Conservation (phyloP, 2,888 invertebrate genomes). For the Trissolcus japonicus region DNA sequence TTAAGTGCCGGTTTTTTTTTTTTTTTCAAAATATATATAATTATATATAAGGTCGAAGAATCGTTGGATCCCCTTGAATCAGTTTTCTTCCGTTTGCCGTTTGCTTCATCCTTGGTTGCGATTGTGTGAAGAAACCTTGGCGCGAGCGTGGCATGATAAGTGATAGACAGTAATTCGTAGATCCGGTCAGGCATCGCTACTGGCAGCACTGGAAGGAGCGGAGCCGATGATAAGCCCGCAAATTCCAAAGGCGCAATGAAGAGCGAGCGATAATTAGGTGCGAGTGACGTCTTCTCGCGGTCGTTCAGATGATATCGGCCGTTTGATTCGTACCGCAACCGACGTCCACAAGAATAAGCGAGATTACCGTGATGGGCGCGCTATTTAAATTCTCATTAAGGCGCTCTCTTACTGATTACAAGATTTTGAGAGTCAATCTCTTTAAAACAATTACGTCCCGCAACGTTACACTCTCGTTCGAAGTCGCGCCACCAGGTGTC, state of each 20-base stretch:
- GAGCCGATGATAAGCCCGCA: conserved; percentile 39
- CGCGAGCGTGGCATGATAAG: conserved; percentile 31
- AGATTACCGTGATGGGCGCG: neutral
- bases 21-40: too few species aligned
- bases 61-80: conserved; percentile 14
- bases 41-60: conserved; percentile 11
- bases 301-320: conserved; percentile 56
- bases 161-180: conserved; percentile 53
- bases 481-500: neutral
- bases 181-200: conserved; percentile 50
- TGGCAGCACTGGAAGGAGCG: conserved; percentile 39
- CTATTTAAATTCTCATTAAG: conserved; percentile 3
- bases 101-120: conserved; percentile 19
- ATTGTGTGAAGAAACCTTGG: conserved; percentile 39
- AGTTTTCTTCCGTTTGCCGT: too few species aligned
- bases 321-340: conserved; percentile 48
- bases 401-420: conserved; percentile 1
- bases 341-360: conserved; percentile 33
- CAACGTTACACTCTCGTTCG: neutral
- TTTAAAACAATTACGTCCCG: neutral
- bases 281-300: conserved; percentile 58
- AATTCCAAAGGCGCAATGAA: conserved; percentile 48
- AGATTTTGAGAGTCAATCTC: neutral
- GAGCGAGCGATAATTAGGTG: conserved; percentile 59
- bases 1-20: too few species aligned